Base-by-base conservation (phyloP, 2,797 vertebrate genomes). In the Halcyon chelicuti region DNA sequence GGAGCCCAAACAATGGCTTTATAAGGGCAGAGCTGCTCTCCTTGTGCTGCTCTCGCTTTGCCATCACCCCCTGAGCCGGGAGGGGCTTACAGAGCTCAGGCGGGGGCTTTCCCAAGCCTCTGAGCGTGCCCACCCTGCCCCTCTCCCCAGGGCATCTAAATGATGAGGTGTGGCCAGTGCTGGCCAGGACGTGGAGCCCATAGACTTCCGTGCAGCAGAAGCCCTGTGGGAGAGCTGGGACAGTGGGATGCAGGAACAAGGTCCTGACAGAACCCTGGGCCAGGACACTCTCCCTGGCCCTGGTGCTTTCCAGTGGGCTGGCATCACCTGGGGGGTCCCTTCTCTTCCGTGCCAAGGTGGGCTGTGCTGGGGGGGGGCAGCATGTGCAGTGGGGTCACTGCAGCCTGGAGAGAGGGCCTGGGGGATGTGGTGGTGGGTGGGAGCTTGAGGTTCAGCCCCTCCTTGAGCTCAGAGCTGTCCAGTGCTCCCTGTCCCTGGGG, bases 1-100 rank as follows among this genome's bases (percentile, higher is more conserved):
- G 12, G 81, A 47, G 82, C 83, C 93, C 97, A 97, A 97, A 97
- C 96, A 97, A 97, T 97, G 97, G 93, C 98, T 98, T 98, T 98
- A 98, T 98, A 98, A 98, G 98, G 98, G 80, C 94, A 96, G 85
- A 71, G 72, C 17, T 0, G 7, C 7, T 71, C 65, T 94, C 55
- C 2, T 14, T 47, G 37, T 0, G 2, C 81, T 90, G 55, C 37
- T 8, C 10, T 60, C 62, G 46, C 46, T 90, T 82, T 8, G 9
- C 82, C 58, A 29, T 88, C 31, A 5, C 7, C 3, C 46, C 55
- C 46, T 0, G 7, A 75, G 46, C 49, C 18, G 7, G 33, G 21
- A 33, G 28, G 25, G 28, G 17, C 21, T 40, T 21, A 28, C 2
- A 3, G 46, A 66, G 58, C 58, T 70, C 52, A 9, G 28, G 39